These are phyloP conservation scores for Pterostichus niger DNA, from an alignment of 2,888 invertebrate species.

Conservation along the genomic window DNA sequence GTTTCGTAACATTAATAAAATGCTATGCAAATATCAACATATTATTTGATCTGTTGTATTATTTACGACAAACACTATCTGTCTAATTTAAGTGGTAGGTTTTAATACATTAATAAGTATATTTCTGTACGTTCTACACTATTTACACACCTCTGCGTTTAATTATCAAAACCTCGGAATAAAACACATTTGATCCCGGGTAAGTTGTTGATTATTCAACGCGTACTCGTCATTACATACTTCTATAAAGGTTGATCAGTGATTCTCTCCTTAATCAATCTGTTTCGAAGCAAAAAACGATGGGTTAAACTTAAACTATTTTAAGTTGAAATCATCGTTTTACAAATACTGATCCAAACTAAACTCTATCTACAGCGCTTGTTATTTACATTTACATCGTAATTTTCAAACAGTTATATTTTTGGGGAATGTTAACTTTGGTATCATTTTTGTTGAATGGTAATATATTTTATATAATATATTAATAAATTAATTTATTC, in stretches of 20 bases:
- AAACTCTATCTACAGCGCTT: constrained; percentile 61
- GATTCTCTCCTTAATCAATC: constrained; percentile 29
- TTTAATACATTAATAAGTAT: constrained; percentile 59
- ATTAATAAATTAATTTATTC: constrained; percentile 67
- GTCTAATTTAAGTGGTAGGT: constrained; percentile 54
- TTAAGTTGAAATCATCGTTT: constrained; percentile 54
- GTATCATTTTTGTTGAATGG: constrained; percentile 79
- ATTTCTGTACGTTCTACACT: constrained; percentile 51
- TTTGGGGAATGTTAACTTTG: constrained; percentile 88
- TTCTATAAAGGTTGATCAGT: constrained; percentile 35
- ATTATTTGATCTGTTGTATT: constrained; percentile 60
- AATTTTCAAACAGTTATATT: constrained; percentile 70
- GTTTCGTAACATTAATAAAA: constrained; percentile 65
- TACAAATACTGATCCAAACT: constrained; percentile 64
- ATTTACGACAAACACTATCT: constrained; percentile 51
- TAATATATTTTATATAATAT: constrained; percentile 64
- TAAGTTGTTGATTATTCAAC: constrained; percentile 6
- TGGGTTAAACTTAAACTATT: constrained; percentile 40
- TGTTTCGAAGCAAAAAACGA: constrained; percentile 38
- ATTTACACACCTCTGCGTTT: constrained; percentile 54
- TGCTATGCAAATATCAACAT: constrained; percentile 64
- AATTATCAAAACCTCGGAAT: constrained; percentile 13
- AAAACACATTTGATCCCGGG: constrained; percentile 17
- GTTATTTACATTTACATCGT: constrained; percentile 59
- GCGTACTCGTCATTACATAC: constrained; percentile 30